Evolutionary conservation across 35 echinoderm and acorn worm species (phyloP), one percentile per base, ranked within the genome.

Genomic region (Amphiura filiformis): DNA sequence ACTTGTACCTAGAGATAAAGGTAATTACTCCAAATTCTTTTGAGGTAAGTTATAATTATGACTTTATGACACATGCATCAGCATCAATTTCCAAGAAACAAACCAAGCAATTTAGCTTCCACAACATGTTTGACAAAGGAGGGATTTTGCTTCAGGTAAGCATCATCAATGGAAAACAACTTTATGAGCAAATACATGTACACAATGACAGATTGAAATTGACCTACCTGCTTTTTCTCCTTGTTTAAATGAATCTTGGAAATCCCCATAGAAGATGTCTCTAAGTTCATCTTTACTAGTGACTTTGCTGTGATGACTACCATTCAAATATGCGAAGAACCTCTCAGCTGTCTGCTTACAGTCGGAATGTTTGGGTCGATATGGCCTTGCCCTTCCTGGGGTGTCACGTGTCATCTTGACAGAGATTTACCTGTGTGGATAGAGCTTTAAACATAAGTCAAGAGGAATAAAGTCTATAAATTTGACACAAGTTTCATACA

Each of bases 241-340:
- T 80, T 34, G 78, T n/a, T 36, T 36, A 32, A 87, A 36, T 32
- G 85, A 78, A 22, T 35, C 36, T 49, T 87, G 77, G 41, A 87
- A 87, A 17, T 78, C 76, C 13, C 76, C 76, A 78, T 87, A 87
- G 31, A 77, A 87, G 76, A 87, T 70, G 39, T 39, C 26, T n/a
- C 85, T 36, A 32, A 87, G 47, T 31, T 76, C 85, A 31, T 78
- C 75, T 23, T 87, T 87, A 28, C 65, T 56, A 28, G 85, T 87
- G 23, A 87, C 85, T 20, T 78, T 49, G 31, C 76, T 36, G 28
- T 87, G 85, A 34, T 34, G 36, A 39, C 22, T 87, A 22, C 40
- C 78, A 26, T 49, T 76, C 26, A 87, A 35, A 30, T 44, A 87
- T 32, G 37, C 28, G 23, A 87, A 87, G 39, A 87, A 87, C 35